Conservation (phyloP, 2,888 invertebrate genomes). For the Polia nebulosa region DNA sequence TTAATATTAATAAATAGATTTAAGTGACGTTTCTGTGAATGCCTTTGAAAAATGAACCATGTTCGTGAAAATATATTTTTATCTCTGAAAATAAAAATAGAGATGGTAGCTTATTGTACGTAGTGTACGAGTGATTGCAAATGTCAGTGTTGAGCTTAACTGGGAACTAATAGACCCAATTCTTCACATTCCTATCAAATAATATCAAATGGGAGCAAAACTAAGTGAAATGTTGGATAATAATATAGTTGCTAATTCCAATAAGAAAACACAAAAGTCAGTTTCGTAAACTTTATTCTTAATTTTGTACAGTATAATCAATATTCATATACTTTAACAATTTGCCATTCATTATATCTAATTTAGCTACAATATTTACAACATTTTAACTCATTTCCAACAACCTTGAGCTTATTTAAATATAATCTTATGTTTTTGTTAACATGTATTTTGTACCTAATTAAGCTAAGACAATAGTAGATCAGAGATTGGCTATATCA, state of each 20-base stretch:
- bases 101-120: neutral
- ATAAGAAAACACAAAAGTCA: constrained; percentile 17
- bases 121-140: neutral
- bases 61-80: neutral
- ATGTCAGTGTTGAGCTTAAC: neutral
- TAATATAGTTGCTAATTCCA: no score
- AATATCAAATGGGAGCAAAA: neutral
- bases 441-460: constrained; percentile 36
- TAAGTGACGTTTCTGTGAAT: constrained; percentile 15
- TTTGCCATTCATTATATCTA: constrained; percentile 50
- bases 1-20: constrained; percentile 43
- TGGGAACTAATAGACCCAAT: neutral
- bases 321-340: constrained; percentile 66
- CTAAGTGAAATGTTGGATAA: neutral
- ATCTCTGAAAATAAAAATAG: constrained; percentile 1
- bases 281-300: constrained; percentile 66
- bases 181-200: neutral
- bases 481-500: constrained; percentile 1
- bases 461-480: constrained; percentile 33
- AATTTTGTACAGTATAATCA: constrained; percentile 68
- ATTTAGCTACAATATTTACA: constrained; percentile 72
- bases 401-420: constrained; percentile 80
- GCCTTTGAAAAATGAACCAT: neutral
- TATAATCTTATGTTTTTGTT: constrained; percentile 17
- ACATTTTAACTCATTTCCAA: constrained; percentile 75